phyloP scores from a whole-genome alignment of 1,140 invertebrate species.

The Ceratosolen solmsi region DNA sequence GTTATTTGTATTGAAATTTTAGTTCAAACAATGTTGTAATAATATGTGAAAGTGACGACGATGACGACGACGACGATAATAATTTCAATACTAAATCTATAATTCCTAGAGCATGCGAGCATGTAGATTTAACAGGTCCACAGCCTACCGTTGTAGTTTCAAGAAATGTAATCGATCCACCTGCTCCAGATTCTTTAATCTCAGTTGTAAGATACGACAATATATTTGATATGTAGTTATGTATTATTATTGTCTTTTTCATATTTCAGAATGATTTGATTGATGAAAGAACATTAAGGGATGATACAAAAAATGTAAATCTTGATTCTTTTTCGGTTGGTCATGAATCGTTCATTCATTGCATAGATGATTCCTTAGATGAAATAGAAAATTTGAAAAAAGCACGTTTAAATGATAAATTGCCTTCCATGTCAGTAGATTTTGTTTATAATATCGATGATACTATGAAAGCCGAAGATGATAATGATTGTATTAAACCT shows the following conservation, averaged over 20 bases:
- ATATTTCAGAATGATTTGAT: constrained; percentile 44
- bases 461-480: background rate
- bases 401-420: constrained; percentile 7
- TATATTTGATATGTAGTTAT: background rate
- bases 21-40: background rate
- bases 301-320: background rate
- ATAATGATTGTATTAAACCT: constrained; percentile 2
- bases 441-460: background rate
- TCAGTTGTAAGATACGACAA: constrained; percentile 29
- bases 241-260: background rate
- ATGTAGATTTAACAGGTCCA: constrained; percentile 37
- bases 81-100: background rate
- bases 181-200: constrained; percentile 40
- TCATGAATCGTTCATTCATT: background rate
- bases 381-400: constrained; percentile 28
- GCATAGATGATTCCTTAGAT: background rate
- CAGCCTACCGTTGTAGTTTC: background rate
- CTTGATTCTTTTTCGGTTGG: background rate
- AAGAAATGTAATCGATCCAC: background rate
- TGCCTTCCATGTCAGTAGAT: constrained; percentile 1
- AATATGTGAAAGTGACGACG: constrained; percentile 43
- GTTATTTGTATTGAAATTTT: background rate
- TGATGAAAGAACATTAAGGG: constrained; percentile 29
- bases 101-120: background rate
- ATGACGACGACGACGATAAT: background rate